A percentile compares a stretch with the other conserved stretches of the same genome.
Conservation (phyloP, 2,113 vertebrate species). For the Cygnus atratus region DNA sequence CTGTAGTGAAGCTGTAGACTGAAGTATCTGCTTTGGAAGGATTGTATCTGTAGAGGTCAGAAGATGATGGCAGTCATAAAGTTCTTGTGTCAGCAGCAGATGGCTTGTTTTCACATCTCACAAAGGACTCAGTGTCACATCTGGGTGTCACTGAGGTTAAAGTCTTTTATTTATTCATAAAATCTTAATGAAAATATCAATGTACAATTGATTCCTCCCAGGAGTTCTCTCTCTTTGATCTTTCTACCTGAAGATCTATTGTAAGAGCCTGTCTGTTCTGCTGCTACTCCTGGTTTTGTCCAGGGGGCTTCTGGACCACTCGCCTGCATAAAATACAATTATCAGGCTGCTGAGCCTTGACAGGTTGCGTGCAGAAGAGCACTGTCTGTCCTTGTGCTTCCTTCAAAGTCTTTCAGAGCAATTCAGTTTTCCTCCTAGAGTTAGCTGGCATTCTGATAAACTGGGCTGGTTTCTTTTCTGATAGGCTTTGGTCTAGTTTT, state of each 20-base stretch:
- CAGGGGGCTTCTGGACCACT: background rate
- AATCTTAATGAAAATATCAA: background rate
- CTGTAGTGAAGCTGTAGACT: background rate
- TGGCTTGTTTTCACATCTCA: background rate
- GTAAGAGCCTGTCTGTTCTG: background rate
- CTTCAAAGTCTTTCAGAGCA: background rate
- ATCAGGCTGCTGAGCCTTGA: accelerated
- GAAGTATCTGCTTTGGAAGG: background rate
- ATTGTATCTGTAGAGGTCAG: background rate
- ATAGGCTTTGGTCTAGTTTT: background rate
- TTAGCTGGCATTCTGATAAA: background rate
- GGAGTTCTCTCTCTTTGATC: background rate
- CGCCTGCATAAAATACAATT: background rate
- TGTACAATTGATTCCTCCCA: background rate
- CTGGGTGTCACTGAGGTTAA: background rate
- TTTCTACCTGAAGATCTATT: background rate
- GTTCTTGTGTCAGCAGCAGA: background rate
- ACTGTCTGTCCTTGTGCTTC: background rate
- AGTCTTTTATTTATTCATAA: background rate
- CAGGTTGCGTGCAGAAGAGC: background rate
- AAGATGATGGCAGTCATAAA: background rate
- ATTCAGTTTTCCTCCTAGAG: background rate
- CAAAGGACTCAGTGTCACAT: background rate
- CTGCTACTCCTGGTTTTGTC: background rate
- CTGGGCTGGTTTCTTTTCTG: background rate